Evolutionary conservation across 1,140 invertebrate genomes (phyloP).

Genomic region (Aplysia californica): DNA sequence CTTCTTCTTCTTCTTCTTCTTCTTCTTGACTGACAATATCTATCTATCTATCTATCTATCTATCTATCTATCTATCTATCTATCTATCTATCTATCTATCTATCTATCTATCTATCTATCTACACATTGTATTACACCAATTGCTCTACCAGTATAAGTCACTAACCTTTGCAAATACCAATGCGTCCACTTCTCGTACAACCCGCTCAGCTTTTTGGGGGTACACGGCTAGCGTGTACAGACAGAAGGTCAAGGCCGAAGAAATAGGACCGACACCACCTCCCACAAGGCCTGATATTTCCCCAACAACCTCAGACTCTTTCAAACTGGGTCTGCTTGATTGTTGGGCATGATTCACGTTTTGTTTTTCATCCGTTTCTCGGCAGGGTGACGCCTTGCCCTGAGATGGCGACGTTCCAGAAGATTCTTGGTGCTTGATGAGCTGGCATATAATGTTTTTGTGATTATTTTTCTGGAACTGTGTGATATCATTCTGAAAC

Average conservation of each 20-base stretch:
- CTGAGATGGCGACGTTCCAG: too few relatives aligned
- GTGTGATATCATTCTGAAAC: too few relatives aligned
- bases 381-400: too few relatives aligned
- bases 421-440: too few relatives aligned
- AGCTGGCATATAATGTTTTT: too few relatives aligned
- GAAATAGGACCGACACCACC: slow-evolving; percentile 13
- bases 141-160: neutral
- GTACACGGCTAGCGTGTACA: slow-evolving; percentile 13
- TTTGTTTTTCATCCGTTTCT: too few relatives aligned
- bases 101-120: neutral
- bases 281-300: slow-evolving; percentile 3
- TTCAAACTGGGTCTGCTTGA: neutral
- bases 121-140: neutral
- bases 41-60: too few relatives aligned
- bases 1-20: too few relatives aligned
- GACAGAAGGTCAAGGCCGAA: slow-evolving; percentile 8
- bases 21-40: too few relatives aligned
- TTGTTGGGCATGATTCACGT: too few relatives aligned
- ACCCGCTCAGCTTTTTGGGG: neutral
- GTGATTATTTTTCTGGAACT: too few relatives aligned
- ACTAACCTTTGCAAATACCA: slow-evolving; percentile 5
- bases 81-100: neutral
- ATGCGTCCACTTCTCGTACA: neutral
- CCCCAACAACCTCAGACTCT: slow-evolving; percentile 3
- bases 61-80: neutral